These are phyloP conservation scores for Leptinotarsa texana DNA, from an alignment of 1,140 invertebrate genomes.

Conservation along the genomic window DNA sequence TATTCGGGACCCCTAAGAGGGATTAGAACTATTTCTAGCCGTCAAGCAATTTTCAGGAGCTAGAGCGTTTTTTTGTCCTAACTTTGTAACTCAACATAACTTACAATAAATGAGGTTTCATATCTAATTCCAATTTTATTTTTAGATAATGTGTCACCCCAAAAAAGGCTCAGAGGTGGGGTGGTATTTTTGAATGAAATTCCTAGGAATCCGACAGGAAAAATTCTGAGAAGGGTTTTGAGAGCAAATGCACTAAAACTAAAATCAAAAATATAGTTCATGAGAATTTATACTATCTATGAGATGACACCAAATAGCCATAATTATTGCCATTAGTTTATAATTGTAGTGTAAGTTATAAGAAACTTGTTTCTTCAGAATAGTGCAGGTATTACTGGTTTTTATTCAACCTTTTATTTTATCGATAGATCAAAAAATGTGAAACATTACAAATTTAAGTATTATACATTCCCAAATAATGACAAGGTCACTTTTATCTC, in stretches of 20 bases:
- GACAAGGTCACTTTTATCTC: too few species aligned
- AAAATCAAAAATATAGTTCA: slow-evolving; percentile 38
- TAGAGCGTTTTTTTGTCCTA: too few species aligned
- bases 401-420: not conserved
- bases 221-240: slow-evolving; percentile 56
- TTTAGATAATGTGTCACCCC: slow-evolving; percentile 42
- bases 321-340: not conserved
- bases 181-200: slow-evolving; percentile 67
- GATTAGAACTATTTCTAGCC: too few species aligned
- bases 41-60: too few species aligned
- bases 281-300: slow-evolving; percentile 15
- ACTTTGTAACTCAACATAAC: too few species aligned
- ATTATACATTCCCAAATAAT: too few species aligned
- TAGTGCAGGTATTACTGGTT: not conserved
- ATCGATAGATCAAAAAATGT: too few species aligned
- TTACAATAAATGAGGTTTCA: too few species aligned
- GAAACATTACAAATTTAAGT: too few species aligned
- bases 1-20: too few species aligned
- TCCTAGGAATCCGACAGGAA: slow-evolving; percentile 64
- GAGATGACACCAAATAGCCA: not conserved
- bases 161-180: slow-evolving; percentile 64
- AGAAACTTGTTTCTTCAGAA: too few species aligned
- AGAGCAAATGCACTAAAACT: slow-evolving; percentile 48
- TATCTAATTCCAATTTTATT: slow-evolving; percentile 17
- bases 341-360: too few species aligned